Percentiles rank a stretch among this genome's conserved stretches.
Evolutionary conservation across 2,113 vertebrate species (phyloP).

Genomic region (Chionodraco myersi): DNA sequence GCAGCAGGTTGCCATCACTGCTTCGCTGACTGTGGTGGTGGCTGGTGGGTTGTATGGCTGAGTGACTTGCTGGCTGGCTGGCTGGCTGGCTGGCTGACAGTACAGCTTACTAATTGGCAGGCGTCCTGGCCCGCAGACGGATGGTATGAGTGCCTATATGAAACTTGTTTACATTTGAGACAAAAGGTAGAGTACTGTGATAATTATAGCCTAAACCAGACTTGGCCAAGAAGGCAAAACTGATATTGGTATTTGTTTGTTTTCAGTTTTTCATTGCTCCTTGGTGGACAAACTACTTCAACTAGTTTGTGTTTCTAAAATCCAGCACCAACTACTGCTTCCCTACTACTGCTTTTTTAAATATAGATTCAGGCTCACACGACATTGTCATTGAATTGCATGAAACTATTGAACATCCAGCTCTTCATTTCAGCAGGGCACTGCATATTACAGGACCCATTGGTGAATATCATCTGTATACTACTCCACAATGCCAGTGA

Average conservation of each 20-base stretch:
- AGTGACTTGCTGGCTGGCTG: slow-evolving; percentile 57
- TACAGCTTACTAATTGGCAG: slow-evolving; percentile 66
- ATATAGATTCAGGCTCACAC: no score
- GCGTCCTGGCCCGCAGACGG: slow-evolving; percentile 35
- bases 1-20: slow-evolving; percentile 74
- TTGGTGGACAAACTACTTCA: background rate
- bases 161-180: slow-evolving; percentile 47
- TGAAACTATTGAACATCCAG: background rate
- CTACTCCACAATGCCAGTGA: background rate
- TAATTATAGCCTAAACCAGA: background rate
- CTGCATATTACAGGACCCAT: background rate
- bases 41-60: slow-evolving; percentile 62
- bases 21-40: slow-evolving; percentile 61
- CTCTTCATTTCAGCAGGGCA: background rate
- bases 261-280: background rate
- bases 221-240: no score
- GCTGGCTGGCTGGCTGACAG: slow-evolving; percentile 47
- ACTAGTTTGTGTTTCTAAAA: background rate
- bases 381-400: background rate
- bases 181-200: slow-evolving; percentile 1
- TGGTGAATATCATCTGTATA: background rate
- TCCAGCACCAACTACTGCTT: background rate
- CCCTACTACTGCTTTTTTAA: background rate
- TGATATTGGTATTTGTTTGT: no score
- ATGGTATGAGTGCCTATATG: slow-evolving; percentile 44